These are phyloP conservation scores for Paradisaea rubra DNA, from an alignment of 2,113 vertebrate species.

Conservation along the genomic window DNA sequence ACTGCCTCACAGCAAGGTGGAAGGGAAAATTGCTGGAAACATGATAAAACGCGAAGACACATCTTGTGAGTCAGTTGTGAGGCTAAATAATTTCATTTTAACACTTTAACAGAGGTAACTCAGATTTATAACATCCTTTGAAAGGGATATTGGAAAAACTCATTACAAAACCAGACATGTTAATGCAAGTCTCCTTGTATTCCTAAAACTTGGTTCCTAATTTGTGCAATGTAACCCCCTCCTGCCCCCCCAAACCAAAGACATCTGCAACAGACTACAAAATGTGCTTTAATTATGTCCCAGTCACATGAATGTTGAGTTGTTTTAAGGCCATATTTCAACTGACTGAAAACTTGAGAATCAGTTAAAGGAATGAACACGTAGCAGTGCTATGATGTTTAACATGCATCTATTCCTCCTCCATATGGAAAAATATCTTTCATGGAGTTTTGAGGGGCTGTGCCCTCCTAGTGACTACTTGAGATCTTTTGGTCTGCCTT, in stretches of 20 bases:
- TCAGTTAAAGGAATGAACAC: not conserved
- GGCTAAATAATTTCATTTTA: not conserved
- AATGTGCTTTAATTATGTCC: not conserved
- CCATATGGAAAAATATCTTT: not conserved
- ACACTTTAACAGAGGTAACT: not conserved
- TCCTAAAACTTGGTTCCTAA: not conserved
- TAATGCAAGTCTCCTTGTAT: not conserved
- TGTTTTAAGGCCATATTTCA: not conserved
- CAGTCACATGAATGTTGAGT: not conserved
- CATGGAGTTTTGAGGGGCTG: not conserved
- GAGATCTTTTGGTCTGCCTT: not conserved
- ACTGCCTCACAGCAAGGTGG: not conserved
- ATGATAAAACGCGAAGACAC: not conserved
- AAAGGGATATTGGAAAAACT: not conserved
- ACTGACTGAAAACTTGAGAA: not conserved
- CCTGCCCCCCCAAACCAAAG: not conserved
- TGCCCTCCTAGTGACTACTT: not conserved
- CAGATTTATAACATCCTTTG: not conserved
- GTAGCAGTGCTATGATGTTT: not conserved
- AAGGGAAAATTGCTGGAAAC: not conserved
- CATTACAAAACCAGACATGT: not conserved
- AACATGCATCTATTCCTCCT: not conserved
- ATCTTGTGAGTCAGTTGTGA: accelerated
- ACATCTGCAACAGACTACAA: not conserved
- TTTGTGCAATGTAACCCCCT: not conserved